Conservation (phyloP, 2,113 vertebrate genomes). For the Corvus hawaiiensis region DNA sequence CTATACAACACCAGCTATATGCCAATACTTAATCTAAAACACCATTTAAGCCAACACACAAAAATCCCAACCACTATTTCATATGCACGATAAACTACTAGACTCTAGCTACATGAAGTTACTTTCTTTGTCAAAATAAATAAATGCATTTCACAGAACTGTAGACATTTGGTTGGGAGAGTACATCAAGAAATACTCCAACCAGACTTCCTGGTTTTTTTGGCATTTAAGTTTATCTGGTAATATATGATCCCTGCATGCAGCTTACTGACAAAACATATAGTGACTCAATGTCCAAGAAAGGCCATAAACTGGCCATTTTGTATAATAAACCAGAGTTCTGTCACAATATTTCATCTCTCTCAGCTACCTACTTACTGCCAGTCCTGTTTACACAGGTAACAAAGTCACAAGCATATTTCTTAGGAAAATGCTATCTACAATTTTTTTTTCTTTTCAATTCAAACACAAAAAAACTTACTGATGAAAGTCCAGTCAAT, state of each 20-base stretch:
- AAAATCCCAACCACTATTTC: neutral
- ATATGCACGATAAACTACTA: neutral
- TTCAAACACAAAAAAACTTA: neutral
- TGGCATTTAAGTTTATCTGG: accelerated
- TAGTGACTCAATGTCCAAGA: neutral
- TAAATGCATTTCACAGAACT: neutral
- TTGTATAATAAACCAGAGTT: neutral
- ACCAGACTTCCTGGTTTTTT: neutral
- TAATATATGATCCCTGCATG: neutral
- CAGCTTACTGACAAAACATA: neutral
- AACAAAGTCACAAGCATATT: neutral
- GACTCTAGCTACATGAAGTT: neutral
- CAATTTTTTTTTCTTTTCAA: neutral
- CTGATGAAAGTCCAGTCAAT: neutral
- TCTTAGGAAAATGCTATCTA: neutral
- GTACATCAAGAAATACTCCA: neutral
- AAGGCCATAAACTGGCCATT: neutral
- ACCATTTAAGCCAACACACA: neutral
- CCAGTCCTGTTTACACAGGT: neutral
- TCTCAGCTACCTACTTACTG: neutral
- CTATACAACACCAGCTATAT: neutral
- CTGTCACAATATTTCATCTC: neutral
- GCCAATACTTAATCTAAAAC: neutral
- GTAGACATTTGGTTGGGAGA: neutral
- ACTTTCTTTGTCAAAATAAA: neutral